Conservation (phyloP, 2,797 vertebrate species). For the Sebastes variabilis region DNA sequence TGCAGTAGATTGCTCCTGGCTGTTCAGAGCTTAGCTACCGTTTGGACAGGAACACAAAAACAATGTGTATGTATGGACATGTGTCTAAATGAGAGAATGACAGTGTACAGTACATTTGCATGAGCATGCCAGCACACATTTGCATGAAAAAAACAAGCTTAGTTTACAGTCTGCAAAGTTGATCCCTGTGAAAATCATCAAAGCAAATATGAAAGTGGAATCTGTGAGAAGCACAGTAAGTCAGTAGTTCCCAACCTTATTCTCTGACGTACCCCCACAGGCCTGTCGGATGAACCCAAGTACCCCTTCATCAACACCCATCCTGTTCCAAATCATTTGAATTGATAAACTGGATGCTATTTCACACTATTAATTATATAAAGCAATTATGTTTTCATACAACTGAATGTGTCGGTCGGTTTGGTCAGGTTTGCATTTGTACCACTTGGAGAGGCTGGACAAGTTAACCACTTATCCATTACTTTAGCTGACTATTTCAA, state of each 20-base stretch:
- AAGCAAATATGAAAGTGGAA: background rate
- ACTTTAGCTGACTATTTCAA: too few species aligned
- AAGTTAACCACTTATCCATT: background rate
- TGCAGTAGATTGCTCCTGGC: slow-evolving; percentile 27
- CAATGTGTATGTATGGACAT: background rate
- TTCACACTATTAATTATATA: background rate
- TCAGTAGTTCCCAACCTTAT: background rate
- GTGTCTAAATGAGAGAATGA: slow-evolving; percentile 7
- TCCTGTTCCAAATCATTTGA: background rate
- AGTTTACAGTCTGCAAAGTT: background rate
- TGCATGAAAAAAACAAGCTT: background rate
- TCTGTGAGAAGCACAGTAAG: background rate
- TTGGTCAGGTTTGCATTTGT: background rate
- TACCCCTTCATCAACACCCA: background rate
- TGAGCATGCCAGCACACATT: background rate
- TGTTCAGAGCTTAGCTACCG: slow-evolving; percentile 29
- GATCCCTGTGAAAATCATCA: background rate
- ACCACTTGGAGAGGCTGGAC: background rate
- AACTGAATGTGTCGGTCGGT: background rate
- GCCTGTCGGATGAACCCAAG: too few species aligned
- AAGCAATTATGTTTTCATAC: background rate
- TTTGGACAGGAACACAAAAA: slow-evolving; percentile 54
- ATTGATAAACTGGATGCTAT: background rate
- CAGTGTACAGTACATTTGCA: background rate
- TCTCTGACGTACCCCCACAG: background rate